Base-by-base conservation (phyloP, 2,113 vertebrate species). In the Perca flavescens region DNA sequence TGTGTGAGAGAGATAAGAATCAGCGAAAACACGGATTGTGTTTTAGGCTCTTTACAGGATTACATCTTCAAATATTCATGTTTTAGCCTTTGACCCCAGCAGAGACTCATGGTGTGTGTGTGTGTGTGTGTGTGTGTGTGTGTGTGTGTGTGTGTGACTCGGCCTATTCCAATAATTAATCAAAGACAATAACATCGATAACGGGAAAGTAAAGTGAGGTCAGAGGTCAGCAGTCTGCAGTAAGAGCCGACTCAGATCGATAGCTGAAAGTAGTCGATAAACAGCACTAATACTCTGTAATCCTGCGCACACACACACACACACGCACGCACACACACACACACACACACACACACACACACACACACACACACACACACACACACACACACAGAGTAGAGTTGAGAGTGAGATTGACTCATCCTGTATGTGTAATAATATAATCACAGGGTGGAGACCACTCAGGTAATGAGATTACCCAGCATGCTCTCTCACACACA, bases 401-500 rank as follows among this genome's bases (percentile, higher is more conserved):
- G 4, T 4, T 31, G 31, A 31, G 31, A 34, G 31, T 34, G 3
- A 31, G 31, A 31, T 31, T 34, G 34, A 34, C 34, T 34, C 34
- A 36, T 36, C 34, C 34, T 36, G 34, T 54, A 28, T 17, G 25
- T 54, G 25, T 63, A 69, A 77, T 43, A 74, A 77, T 53, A 53
- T 77, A 77, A 70, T 82, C 67, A 77, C 71, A 50, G 82, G 36
- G 62, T 50, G 54, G 68, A 79, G 75, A 63, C 75, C 69, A 68
- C 56, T 34, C 54, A 79, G 40, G 79, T 80, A 89, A 89, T 83
- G 17, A 74, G 60, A 89, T 86, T 83, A 83, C 46, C 62, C 71
- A 56, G 58, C 25, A 62, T 54, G 13, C 77, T 31, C 77, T 22
- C 28, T 13, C 43, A 12, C 46, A 67, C 43, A 12, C 46, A 67